Base-by-base conservation (phyloP, 2,888 invertebrate species). In the Adelognathus sp. region DNA sequence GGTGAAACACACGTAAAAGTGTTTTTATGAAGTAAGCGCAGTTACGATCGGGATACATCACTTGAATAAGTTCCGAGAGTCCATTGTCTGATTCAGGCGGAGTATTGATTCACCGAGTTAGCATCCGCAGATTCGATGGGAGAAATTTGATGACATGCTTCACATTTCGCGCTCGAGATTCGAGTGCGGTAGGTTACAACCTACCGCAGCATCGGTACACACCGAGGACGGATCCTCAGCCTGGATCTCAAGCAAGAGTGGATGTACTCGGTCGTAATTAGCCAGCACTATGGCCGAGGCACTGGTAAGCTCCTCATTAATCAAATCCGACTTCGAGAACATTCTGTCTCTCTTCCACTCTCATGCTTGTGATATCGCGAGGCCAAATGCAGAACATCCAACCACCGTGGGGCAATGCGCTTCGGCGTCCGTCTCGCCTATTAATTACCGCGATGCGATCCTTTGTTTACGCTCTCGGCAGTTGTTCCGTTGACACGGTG, bases 291-390 rank as follows among this genome's bases (percentile, higher is more conserved):
- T 84, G 81, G 86, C 80, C 79, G 80, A 81, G 82, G 79, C 83
- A 81, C 82, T 80, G 63, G 82, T 86, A 86, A 86, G 86, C 84
- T 85, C 78, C 81, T 86, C 86, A 83, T 87, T 86, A 87, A 87
- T 87, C 87, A 86, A 86, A 87, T 83, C 75, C 81, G 71, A 70
- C 80, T 83, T 80, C 63, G 80, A 79, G 81, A 78, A 78, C 80
- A 58, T 54, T 74, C 72, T 52, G 60, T 58, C 56, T 36, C 58
- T 31, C 64, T 36, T 67, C 50, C 52, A 54, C 66, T 46, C 66
- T 58, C 24, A 21, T 14, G 5, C 61, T 63, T 50, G 31, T 52
- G 39, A 41, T 50, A 56, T 67, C 74, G 75, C 52, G 33, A 64
- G 16, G 46, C 52, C 52, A 14, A 11, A 2, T 14, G 21, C 58